These are phyloP conservation scores for Lycaon pictus DNA, from an alignment of 2,113 vertebrate species.

Conservation along the genomic window DNA sequence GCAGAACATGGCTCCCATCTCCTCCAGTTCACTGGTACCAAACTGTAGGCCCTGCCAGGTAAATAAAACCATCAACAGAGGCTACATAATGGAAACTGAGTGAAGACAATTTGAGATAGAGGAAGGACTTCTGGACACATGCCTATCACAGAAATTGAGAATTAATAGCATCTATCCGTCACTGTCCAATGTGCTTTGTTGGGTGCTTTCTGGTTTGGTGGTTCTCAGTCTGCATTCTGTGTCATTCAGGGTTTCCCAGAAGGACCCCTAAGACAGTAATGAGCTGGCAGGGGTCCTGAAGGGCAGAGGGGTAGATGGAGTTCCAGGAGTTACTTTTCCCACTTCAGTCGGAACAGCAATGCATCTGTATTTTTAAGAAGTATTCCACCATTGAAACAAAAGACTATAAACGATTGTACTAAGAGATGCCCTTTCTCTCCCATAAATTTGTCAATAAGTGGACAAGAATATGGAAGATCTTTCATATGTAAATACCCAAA, in stretches of 20 bases:
- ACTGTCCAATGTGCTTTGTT: accelerated
- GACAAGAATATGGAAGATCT: not conserved
- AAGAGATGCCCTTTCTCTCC: not conserved
- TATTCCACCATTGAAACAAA: not conserved
- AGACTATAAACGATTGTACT: not conserved
- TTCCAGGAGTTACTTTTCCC: accelerated
- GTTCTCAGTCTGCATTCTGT: not conserved
- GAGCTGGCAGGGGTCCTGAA: not conserved
- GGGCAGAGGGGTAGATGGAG: accelerated
- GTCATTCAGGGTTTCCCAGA: not conserved
- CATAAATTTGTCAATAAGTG: not conserved
- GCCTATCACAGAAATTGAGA: not conserved
- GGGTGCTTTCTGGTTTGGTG: not conserved
- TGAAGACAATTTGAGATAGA: not conserved
- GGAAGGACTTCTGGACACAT: not conserved
- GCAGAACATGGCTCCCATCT: constrained; percentile 96
- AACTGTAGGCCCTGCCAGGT: constrained; percentile 92
- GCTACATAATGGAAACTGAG: not conserved
- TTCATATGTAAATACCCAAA: not conserved
- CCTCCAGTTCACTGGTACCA: constrained; percentile 93
- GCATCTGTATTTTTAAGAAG: not conserved
- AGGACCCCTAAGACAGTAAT: not conserved
- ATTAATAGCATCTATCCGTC: not conserved
- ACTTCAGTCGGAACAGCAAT: not conserved
- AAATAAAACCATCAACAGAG: constrained; percentile 39